These are phyloP conservation scores for Toxotes chatareus DNA, from an alignment of 2,113 vertebrate genomes.

Conservation along the genomic window DNA sequence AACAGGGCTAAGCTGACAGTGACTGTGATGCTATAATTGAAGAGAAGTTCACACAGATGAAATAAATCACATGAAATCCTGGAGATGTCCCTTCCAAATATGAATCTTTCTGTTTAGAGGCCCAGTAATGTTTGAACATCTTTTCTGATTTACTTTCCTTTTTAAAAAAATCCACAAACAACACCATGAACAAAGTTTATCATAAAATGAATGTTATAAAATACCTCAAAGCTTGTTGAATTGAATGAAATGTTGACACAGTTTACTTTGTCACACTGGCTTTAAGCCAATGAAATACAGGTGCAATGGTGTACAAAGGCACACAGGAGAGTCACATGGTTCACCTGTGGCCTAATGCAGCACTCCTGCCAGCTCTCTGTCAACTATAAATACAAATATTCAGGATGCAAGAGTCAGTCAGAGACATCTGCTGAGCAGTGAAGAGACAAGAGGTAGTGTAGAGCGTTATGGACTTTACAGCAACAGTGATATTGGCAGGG, in stretches of 20 bases:
- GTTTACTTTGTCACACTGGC: not conserved
- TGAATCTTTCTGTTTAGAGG: no score
- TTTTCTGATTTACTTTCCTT: no score
- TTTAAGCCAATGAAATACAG: not conserved
- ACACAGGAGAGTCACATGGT: constrained; percentile 9
- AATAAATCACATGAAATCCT: no score
- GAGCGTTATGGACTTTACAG: constrained; percentile 66
- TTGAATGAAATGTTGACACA: no score
- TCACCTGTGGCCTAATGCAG: constrained; percentile 14
- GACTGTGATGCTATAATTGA: not conserved
- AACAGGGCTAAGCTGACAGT: not conserved
- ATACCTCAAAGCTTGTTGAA: no score
- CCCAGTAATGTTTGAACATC: not conserved
- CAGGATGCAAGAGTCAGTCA: fast-evolving
- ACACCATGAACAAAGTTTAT: not conserved
- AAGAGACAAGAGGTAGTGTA: not conserved
- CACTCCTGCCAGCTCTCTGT: not conserved
- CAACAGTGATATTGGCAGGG: constrained; percentile 52
- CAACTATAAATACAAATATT: not conserved
- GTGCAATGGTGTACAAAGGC: constrained; percentile 4
- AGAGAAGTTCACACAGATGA: not conserved
- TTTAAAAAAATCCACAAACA: not conserved
- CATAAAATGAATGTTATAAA: not conserved
- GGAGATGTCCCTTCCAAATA: no score
- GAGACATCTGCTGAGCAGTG: not conserved